phyloP scores from a whole-genome alignment of 35 echinoderm and acorn worm species.

The Acanthaster planci region DNA sequence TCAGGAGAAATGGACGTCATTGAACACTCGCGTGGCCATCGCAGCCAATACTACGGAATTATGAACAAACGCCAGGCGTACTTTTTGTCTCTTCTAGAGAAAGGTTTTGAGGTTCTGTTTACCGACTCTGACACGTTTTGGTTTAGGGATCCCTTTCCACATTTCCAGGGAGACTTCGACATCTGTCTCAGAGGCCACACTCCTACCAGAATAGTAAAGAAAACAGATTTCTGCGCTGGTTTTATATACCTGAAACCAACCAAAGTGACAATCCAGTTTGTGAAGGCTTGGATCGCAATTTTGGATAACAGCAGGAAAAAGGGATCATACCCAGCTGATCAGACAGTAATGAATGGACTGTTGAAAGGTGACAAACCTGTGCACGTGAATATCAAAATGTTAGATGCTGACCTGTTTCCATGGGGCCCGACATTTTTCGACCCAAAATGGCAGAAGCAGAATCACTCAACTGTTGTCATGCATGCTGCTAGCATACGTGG shows the following conservation, averaged over 20 bases:
- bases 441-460: background rate
- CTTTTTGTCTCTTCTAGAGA: slow-evolving; percentile 48
- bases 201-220: slow-evolving; percentile 22
- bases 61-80: slow-evolving; percentile 80
- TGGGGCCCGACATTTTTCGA: background rate
- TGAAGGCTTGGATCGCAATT: slow-evolving; percentile 50
- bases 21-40: too few relatives aligned
- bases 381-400: background rate
- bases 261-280: slow-evolving; percentile 34
- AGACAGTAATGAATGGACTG: background rate
- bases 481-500: background rate
- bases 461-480: background rate
- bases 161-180: slow-evolving; percentile 70
- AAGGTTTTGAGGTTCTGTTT: slow-evolving; percentile 69
- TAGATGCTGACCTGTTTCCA: background rate
- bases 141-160: slow-evolving; percentile 74
- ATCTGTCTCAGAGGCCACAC: slow-evolving; percentile 41
- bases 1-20: too few relatives aligned
- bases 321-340: background rate
- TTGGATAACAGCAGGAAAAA: background rate
- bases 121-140: slow-evolving; percentile 80
- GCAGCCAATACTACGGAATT: slow-evolving; percentile 55
- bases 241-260: slow-evolving; percentile 73
- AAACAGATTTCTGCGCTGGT: slow-evolving; percentile 64
- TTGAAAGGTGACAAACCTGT: background rate